Conservation (phyloP, 1,140 invertebrate species). For the Acromyrmex heyeri region DNA sequence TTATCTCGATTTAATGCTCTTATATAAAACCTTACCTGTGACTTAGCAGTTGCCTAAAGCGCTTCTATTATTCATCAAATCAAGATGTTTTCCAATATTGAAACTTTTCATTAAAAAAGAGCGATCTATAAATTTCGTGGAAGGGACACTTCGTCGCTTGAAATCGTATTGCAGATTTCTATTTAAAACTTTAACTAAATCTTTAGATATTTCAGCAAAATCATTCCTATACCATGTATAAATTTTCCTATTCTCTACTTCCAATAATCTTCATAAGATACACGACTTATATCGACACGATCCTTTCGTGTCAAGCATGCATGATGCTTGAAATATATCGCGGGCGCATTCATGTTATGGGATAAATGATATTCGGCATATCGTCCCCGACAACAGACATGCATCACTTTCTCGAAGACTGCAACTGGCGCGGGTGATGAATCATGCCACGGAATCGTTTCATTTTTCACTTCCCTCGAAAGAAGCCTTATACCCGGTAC, state of each 20-base stretch:
- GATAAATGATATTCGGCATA: conserved; percentile 70
- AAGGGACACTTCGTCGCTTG: background rate
- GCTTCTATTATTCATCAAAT: background rate
- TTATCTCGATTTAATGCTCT: background rate
- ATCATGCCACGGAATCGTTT: conserved; percentile 70
- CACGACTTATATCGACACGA: conserved; percentile 36
- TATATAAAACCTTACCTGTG: background rate
- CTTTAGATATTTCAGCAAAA: no score
- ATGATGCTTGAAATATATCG: conserved; percentile 57
- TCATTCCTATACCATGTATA: background rate
- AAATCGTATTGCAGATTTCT: background rate
- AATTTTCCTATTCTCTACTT: background rate
- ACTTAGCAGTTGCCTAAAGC: background rate
- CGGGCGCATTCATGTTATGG: conserved; percentile 39
- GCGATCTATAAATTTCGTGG: background rate
- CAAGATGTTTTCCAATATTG: background rate
- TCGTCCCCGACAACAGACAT: conserved; percentile 66
- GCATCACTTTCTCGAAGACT: conserved; percentile 73
- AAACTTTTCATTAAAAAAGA: background rate
- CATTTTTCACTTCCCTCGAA: conserved; percentile 74
- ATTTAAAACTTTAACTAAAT: no score
- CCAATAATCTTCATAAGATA: background rate
- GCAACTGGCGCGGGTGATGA: conserved; percentile 67
- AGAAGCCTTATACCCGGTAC: conserved; percentile 23
- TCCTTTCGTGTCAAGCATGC: conserved; percentile 5